These are phyloP conservation scores for Epinephelus cyanopodus DNA, from an alignment of 2,113 vertebrate species.

Conservation along the genomic window DNA sequence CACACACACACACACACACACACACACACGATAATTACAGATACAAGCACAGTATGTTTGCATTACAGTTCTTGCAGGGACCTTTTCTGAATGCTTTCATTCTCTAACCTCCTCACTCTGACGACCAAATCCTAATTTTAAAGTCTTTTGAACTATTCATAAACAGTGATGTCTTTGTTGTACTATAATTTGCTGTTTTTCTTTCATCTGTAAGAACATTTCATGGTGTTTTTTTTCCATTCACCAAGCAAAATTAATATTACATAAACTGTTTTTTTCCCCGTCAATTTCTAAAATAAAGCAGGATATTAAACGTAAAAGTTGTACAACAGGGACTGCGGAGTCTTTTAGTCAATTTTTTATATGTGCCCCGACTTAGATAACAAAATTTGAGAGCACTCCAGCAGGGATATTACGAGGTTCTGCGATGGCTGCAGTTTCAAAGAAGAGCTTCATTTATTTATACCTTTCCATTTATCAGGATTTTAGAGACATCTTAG, in stretches of 20 bases:
- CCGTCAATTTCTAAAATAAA: conserved; percentile 7
- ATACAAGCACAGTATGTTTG: not conserved
- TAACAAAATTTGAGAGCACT: not conserved
- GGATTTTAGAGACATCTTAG: conserved; percentile 5
- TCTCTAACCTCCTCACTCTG: not conserved
- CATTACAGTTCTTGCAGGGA: not conserved
- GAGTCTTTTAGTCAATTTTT: not conserved
- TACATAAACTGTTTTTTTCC: conserved; percentile 2
- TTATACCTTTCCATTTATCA: conserved; percentile 12
- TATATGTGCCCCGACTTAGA: conserved; percentile 4
- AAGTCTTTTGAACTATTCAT: not conserved
- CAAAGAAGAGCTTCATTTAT: conserved; percentile 35
- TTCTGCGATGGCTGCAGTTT: not conserved
- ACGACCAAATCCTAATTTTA: not conserved
- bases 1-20: conserved; percentile 32
- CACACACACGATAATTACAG: conserved; percentile 21
- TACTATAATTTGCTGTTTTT: not conserved
- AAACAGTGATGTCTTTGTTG: not conserved
- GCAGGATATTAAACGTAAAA: not conserved
- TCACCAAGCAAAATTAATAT: not conserved
- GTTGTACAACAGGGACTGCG: not conserved
- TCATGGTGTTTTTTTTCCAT: not conserved
- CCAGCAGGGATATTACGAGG: not conserved
- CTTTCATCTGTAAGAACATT: not conserved
- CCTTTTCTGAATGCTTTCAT: not conserved